Evolutionary conservation across 64 coral and sea anemone species (phyloP), one percentile per base, ranked within the genome.

Genomic region (Orbicella faveolata): DNA sequence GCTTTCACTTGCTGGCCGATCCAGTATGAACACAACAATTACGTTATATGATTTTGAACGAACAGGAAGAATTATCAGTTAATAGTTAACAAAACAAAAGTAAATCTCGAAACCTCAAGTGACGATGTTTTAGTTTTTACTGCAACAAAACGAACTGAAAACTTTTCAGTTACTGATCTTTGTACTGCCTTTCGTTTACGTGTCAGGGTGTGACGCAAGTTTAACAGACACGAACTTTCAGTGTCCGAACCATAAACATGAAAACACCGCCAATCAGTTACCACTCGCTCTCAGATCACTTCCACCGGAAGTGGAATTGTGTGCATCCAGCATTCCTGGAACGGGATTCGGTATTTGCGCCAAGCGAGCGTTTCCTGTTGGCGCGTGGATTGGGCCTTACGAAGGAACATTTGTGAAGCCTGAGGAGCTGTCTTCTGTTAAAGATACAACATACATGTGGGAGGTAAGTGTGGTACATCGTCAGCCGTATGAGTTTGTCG

Each of bases 391-490:
- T 54, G 93, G 93, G 10, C 93, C 93, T 2, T 95, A 91, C 80
- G 93, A 95, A 88, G 93, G 93, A 33, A 87, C 80, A 36, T 79
- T 75, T 62, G 52, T 95, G 44, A 74, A 48, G 8, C 74, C 89
- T 52, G 73, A 91, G 36, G 93, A 95, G 13, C 3, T 91, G 18
- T 76, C 78, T 34, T 48, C 77, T 30, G 65, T 77, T 13, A 78
- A 52, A 9, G 93, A 95, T 62, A 95, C 89, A 67, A 88, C 93
- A 6, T 88, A 91, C 57, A 95, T 95, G 89, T 95, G 93, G 93
- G 93, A 95, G 93, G 93, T 95, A 88, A 52, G 63, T 20, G 11
- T 61, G 1, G 4, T 36, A 18, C 26, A 23, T 39, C 55, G 3
- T 64, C 19, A 36, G 26, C n/a, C 1, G 10, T 9, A 20, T 13